Base-by-base conservation (phyloP, 1,140 invertebrate species). In the Condylostylus longicornis region DNA sequence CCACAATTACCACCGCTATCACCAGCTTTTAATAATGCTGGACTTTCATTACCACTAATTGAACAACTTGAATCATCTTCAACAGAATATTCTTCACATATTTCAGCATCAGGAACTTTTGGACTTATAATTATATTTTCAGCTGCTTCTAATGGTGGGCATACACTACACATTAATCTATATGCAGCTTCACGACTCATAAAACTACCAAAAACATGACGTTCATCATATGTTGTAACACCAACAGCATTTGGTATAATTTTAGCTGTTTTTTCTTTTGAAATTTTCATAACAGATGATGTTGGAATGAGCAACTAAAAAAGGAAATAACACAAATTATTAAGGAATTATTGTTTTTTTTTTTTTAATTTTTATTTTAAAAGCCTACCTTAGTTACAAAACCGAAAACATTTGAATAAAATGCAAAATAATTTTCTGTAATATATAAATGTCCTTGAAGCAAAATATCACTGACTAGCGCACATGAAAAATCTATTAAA, bases 381-480 rank as follows among this genome's bases (percentile, higher is more conserved):
- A 3, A 37, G 18, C 43, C 71, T 63, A 87, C 82, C 71, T 85
- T 85, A 48, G 84, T 88, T 36, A 90, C 81, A 62, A 88, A 85
- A 40, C 86, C 87, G 61, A 90, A 88, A 30, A 94, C 86, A 55
- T 91, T 91, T 33, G 87, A 91, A 64, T 94, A 88, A 67, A 94
- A 94, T 35, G 86, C 87, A 64, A 93, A 88, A 64, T 88, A 88
- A 54, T 89, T 87, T 54, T 82, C 77, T 27, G 87, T 89, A 47
- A 93, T 86, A 66, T 90, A 94, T 35, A 94, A 69, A 53, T 87
- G 80, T 25, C 89, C 88, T 64, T 91, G 87, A 9, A 91, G 71
- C n/a, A 93, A 64, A 44, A 93, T 89, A 58, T 93, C 87, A 31
- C 79, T 79, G 31, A 89, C 80, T 43, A 90, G 70, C 31, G 89